A percentile compares a stretch with the other conserved stretches of the same genome.
Conservation (phyloP, 1,140 invertebrate species). For the Heliconius melpomene region DNA sequence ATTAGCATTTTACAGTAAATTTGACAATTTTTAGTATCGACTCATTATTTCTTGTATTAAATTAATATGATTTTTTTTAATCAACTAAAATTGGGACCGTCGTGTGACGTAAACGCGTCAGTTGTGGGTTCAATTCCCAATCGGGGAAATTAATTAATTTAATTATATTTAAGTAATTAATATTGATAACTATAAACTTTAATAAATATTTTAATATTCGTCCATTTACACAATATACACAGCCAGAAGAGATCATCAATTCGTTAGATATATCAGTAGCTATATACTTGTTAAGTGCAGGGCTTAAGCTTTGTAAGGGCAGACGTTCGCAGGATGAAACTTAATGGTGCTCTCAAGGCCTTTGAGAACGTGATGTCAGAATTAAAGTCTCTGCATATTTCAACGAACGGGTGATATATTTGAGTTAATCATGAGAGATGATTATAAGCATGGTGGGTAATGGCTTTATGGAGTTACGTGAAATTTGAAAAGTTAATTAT, state of each 20-base stretch:
- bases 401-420: not conserved
- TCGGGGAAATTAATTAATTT: no score
- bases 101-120: no score
- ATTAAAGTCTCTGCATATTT: conserved; percentile 30
- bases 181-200: no score
- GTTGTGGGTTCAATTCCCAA: no score
- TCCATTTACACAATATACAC: no score
- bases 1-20: no score
- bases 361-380: conserved; percentile 32
- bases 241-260: not conserved
- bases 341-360: conserved; percentile 37
- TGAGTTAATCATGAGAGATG: not conserved
- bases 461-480: not conserved
- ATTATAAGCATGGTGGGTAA: not conserved
- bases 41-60: no score
- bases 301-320: conserved; percentile 33
- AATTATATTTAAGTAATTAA: no score
- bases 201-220: no score
- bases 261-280: not conserved
- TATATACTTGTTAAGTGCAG: conserved; percentile 16
- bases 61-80: no score
- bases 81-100: no score
- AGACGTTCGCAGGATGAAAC: conserved; percentile 32
- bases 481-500: not conserved
- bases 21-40: no score